Base-by-base conservation (phyloP, 2,888 invertebrate species). In the Odiellus spinosus region DNA sequence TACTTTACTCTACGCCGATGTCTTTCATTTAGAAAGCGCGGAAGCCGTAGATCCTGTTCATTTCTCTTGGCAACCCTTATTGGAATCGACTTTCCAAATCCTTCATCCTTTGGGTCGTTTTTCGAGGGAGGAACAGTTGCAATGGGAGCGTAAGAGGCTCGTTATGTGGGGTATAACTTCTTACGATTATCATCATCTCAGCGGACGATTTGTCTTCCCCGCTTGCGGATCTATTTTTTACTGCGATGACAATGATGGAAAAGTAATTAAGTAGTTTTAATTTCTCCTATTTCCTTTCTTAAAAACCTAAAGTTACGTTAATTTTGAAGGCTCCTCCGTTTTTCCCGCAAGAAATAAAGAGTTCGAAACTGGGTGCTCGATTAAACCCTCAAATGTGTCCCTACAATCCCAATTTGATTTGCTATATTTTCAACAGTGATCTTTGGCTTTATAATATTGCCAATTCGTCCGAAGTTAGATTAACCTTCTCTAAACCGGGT, bases 141-240 rank as follows among this genome's bases (percentile, higher is more conserved):
- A 90, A 50, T 80, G 87, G 73, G 95, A 95, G 65, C 69, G 95
- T 20, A 90, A 91, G 67, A 74, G 95, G 46, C 75, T 90, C 38
- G 82, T 88, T 0, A 83, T 84, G 0, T 87, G 85, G 80, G 90
- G 95, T 18, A 91, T 95, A 47, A 88, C 88, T 1, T 84, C 86
- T 0, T 95, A 91, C 61, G 88, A 91, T 64, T 72, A 90, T 44
- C 84, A 90, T 59, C 74, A 76, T 32, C 73, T 72, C 6, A 78
- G 80, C 19, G 88, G 88, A 20, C 78, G 82, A 60, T 78, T 95
- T 57, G 78, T 93, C 49, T 93, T 93, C 67, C 86, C 91, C 12
- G 85, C 88, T 50, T 80, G 83, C 0, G 83, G 86, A 47, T 82
- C 82, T 50, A 71, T 95, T 53, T 93, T 84, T 66, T 82, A 85